Conservation (phyloP, 2,888 invertebrate species). For the Synergus itoensis region DNA sequence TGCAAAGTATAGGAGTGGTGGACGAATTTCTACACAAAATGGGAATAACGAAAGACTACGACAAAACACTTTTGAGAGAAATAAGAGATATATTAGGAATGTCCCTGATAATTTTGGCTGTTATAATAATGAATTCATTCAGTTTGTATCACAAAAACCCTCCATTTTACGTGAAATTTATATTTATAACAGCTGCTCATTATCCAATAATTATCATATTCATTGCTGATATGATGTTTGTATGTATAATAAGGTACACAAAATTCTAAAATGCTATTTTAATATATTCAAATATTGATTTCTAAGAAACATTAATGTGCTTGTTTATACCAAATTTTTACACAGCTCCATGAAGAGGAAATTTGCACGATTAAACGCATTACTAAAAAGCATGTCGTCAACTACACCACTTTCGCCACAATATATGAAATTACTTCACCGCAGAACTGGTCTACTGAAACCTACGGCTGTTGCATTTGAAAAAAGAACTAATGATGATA, state of each 20-base stretch:
- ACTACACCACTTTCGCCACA: slow-evolving; percentile 56
- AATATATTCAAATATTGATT: neutral
- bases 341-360: slow-evolving; percentile 50
- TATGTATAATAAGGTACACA: slow-evolving; percentile 59
- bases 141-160: neutral
- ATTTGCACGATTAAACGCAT: slow-evolving; percentile 54
- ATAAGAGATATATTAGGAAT: neutral
- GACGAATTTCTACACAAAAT: slow-evolving; percentile 56
- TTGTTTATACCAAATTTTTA: neutral
- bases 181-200: slow-evolving; percentile 30
- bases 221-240: slow-evolving; percentile 53
- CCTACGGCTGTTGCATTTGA: neutral
- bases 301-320: neutral
- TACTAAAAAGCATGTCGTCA: slow-evolving; percentile 56
- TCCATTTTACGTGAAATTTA: slow-evolving; percentile 16
- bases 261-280: neutral
- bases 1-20: slow-evolving; percentile 46
- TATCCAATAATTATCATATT: slow-evolving; percentile 48
- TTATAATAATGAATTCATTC: neutral
- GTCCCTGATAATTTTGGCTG: neutral
- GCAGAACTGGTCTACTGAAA: slow-evolving; percentile 4
- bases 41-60: slow-evolving; percentile 54
- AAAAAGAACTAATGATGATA: slow-evolving; percentile 35
- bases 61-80: neutral
- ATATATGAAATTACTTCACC: slow-evolving; percentile 45